Evolutionary conservation across 2,888 invertebrate genomes (phyloP).

Genomic region (Anaspis maculata): DNA sequence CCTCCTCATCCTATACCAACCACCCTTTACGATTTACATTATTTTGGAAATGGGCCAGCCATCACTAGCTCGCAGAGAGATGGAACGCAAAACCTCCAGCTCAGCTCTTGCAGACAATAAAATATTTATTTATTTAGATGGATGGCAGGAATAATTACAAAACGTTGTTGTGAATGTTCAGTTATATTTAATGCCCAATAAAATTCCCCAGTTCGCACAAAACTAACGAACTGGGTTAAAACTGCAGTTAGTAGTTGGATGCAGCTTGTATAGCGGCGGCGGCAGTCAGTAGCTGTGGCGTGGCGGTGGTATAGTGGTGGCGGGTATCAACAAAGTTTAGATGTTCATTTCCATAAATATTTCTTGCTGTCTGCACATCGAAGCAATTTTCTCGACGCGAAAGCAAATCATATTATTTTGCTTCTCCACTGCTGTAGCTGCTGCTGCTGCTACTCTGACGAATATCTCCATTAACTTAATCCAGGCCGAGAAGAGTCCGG

Average conservation of each 20-base stretch:
- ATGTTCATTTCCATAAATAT: constrained; percentile 19
- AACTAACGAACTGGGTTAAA: constrained; percentile 20
- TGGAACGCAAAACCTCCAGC: constrained; percentile 9
- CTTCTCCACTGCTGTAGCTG: constrained; percentile 7
- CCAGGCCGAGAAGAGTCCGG: constrained; percentile 4
- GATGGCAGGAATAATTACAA: too few species aligned
- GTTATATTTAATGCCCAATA: too few species aligned
- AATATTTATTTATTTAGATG: too few species aligned
- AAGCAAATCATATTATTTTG: constrained; percentile 14
- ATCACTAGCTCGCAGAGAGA: constrained; percentile 1
- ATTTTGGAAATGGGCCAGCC: constrained; percentile 5
- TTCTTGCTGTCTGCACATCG: constrained; percentile 16
- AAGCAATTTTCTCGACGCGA: constrained; percentile 9
- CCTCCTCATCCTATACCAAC: too few species aligned
- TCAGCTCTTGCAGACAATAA: too few species aligned
- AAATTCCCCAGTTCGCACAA: too few species aligned
- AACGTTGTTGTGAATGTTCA: too few species aligned
- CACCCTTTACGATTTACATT: too few species aligned
- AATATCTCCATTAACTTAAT: constrained; percentile 16
- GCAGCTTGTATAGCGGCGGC: constrained; percentile 11
- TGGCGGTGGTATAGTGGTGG: constrained; percentile 11
- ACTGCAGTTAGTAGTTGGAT: constrained; percentile 17
- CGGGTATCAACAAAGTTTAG: too few species aligned
- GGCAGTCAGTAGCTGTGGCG: constrained; percentile 12
- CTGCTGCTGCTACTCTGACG: constrained; percentile 10